phyloP scores from a whole-genome alignment of 2,797 vertebrate species.

The Periparus ater region DNA sequence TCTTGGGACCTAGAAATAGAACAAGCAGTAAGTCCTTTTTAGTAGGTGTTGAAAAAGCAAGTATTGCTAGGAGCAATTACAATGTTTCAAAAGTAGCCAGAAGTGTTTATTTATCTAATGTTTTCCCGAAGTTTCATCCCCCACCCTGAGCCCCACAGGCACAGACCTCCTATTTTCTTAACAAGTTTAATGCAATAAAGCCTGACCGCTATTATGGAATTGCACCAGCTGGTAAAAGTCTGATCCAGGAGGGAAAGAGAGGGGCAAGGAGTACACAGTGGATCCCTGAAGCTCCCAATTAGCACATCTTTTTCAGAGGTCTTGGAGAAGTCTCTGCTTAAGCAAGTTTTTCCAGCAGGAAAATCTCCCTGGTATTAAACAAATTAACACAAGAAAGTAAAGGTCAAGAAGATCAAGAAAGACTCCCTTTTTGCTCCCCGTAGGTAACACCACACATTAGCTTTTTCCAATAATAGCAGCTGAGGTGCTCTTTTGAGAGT shows the following conservation, averaged over 20 bases:
- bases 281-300: background rate
- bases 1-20: background rate
- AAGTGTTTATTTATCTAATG: background rate
- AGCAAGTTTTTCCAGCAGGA: background rate
- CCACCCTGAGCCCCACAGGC: background rate
- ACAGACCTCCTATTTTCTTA: background rate
- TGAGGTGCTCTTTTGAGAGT: background rate
- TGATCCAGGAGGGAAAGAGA: background rate
- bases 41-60: background rate
- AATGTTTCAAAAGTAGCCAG: background rate
- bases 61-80: background rate
- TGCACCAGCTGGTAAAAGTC: background rate
- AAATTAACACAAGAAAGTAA: constrained; percentile 21
- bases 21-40: background rate
- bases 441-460: background rate
- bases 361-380: constrained; percentile 34
- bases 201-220: background rate
- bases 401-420: background rate
- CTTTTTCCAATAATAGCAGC: constrained; percentile 29
- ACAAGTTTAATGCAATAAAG: background rate
- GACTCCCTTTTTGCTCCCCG: background rate
- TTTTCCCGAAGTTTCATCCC: background rate
- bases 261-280: background rate
- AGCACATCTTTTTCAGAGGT: background rate
- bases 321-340: background rate